Percentiles rank a stretch among this genome's conserved stretches.
Evolutionary conservation across 2,888 invertebrate species (phyloP).

Genomic region (Drosophila emarginata): DNA sequence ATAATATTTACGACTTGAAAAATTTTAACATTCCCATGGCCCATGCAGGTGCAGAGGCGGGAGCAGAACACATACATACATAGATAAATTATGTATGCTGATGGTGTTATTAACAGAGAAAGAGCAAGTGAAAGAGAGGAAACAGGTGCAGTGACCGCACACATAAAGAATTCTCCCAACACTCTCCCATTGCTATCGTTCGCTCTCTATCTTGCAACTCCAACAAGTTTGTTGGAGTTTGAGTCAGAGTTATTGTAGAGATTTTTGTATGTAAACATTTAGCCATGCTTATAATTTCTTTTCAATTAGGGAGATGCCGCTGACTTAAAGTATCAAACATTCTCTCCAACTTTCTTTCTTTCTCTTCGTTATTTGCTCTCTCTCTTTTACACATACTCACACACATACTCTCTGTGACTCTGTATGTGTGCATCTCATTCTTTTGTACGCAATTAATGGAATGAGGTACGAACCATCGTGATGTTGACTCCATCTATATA

Average conservation of each 20-base stretch:
- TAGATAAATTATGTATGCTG: slow-evolving; percentile 35
- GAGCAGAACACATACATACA: slow-evolving; percentile 26
- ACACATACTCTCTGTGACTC: background rate
- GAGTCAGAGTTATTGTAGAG: slow-evolving; percentile 51
- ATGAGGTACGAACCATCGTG: background rate
- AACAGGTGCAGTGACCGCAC: slow-evolving; percentile 68
- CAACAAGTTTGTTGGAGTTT: slow-evolving; percentile 50
- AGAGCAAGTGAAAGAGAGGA: slow-evolving; percentile 27
- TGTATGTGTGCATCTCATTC: background rate
- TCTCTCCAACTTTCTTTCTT: slow-evolving; percentile 40
- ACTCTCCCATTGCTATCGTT: slow-evolving; percentile 10
- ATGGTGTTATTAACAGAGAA: slow-evolving; percentile 38
- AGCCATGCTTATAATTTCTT: slow-evolving; percentile 54
- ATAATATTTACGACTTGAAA: slow-evolving; percentile 20
- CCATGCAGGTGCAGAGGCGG: slow-evolving; percentile 29
- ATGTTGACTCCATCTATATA: slow-evolving; percentile 8
- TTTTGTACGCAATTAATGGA: slow-evolving; percentile 15
- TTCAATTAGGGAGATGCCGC: slow-evolving; percentile 40
- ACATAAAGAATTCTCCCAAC: slow-evolving; percentile 11
- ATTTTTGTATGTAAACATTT: slow-evolving; percentile 45
- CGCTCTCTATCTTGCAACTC: slow-evolving; percentile 39
- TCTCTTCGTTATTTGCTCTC: slow-evolving; percentile 16
- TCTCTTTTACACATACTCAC: background rate
- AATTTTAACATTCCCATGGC: slow-evolving; percentile 23
- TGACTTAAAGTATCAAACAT: slow-evolving; percentile 23